Conservation (phyloP, 2,888 invertebrate genomes). For the Trypoxylon attenuatum region DNA sequence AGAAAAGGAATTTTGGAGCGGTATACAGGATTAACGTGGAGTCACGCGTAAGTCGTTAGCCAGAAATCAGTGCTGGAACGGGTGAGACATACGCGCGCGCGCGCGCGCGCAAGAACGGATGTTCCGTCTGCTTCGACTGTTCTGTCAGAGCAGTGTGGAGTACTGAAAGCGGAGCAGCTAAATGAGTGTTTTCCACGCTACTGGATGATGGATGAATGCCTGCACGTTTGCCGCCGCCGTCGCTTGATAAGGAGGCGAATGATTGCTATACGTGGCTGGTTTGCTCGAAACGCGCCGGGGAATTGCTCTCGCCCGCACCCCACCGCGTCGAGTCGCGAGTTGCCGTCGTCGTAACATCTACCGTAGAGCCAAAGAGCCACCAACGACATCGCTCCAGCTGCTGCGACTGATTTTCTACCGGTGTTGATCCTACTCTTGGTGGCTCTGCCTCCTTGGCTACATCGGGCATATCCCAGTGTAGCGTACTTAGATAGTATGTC, state of each 20-base stretch:
- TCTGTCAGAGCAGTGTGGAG: slow-evolving; percentile 1
- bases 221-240: slow-evolving; percentile 51
- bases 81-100: too few species aligned
- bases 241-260: slow-evolving; percentile 63
- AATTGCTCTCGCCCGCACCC: slow-evolving; percentile 33
- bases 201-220: slow-evolving; percentile 66
- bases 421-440: slow-evolving; percentile 30
- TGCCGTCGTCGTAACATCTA: neutral
- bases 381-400: slow-evolving; percentile 2
- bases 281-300: slow-evolving; percentile 52
- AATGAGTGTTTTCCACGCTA: slow-evolving; percentile 65
- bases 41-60: too few species aligned
- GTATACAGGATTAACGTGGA: too few species aligned
- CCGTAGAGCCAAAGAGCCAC: neutral
- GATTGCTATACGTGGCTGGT: slow-evolving; percentile 54
- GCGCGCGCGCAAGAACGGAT: too few species aligned
- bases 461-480: too few species aligned
- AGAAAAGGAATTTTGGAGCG: too few species aligned
- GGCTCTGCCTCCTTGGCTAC: too few species aligned
- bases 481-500: too few species aligned
- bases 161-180: slow-evolving; percentile 48
- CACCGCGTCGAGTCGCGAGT: neutral
- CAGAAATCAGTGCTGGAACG: too few species aligned
- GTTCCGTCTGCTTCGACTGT: too few species aligned
- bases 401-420: slow-evolving; percentile 29